phyloP scores from a whole-genome alignment of 1,140 invertebrate genomes.

The Drosophila pseudoananassae region DNA sequence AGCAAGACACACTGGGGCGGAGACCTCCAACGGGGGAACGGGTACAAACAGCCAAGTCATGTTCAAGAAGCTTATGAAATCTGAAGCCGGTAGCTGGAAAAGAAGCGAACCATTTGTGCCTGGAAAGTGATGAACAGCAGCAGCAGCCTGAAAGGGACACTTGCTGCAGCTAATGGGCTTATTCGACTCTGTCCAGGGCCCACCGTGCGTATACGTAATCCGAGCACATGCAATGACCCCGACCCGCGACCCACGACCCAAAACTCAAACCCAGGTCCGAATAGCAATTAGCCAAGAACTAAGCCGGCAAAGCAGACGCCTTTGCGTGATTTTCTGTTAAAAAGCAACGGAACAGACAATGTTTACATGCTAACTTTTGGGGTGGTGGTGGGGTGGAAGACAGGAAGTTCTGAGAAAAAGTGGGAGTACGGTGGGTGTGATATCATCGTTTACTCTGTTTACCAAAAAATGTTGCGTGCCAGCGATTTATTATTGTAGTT shows the following conservation, averaged over 20 bases:
- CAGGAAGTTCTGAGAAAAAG: background rate
- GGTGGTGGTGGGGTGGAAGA: background rate
- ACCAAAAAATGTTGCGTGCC: slow-evolving; percentile 54
- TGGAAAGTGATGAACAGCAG: slow-evolving; percentile 41
- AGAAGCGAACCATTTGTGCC: slow-evolving; percentile 33
- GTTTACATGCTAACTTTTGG: slow-evolving; percentile 29
- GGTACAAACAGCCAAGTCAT: slow-evolving; percentile 57
- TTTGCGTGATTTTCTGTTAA: slow-evolving; percentile 48
- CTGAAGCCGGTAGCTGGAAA: slow-evolving; percentile 54
- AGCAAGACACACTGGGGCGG: slow-evolving; percentile 31
- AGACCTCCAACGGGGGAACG: slow-evolving; percentile 20
- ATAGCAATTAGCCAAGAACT: slow-evolving; percentile 64
- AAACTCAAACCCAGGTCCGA: slow-evolving; percentile 14
- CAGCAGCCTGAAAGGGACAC: slow-evolving; percentile 39
- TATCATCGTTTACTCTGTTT: slow-evolving; percentile 64
- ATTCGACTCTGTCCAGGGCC: slow-evolving; percentile 39
- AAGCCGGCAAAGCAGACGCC: slow-evolving; percentile 41
- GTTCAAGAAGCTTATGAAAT: slow-evolving; percentile 75
- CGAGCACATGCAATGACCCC: slow-evolving; percentile 58
- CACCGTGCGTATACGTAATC: slow-evolving; percentile 53
- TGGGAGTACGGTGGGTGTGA: slow-evolving; percentile 36
- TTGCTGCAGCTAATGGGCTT: slow-evolving; percentile 49
- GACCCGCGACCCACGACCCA: slow-evolving; percentile 33
- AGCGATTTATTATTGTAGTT: slow-evolving; percentile 44
- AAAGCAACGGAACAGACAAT: slow-evolving; percentile 30